Conservation (phyloP, 2,797 vertebrate genomes). For the Notoglanidium macrostoma region DNA sequence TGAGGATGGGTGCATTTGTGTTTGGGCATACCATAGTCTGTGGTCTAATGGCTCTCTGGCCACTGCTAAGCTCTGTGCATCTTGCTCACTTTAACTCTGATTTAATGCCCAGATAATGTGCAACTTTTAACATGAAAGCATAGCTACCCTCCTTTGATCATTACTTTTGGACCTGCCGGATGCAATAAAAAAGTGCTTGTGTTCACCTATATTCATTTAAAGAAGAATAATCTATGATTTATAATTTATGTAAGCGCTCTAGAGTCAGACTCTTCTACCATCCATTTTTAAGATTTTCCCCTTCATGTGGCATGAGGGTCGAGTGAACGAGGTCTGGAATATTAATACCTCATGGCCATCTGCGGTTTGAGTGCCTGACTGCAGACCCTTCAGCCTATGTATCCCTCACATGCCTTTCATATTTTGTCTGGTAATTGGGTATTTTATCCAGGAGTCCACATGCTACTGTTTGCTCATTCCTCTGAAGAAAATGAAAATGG, state of each 20-base stretch:
- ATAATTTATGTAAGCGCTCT: conserved; percentile 12
- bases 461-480: background rate
- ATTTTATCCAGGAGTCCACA: conserved; percentile 59
- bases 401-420: conserved; percentile 30
- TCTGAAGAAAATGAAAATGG: background rate
- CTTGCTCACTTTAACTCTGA: background rate
- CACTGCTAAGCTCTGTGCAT: conserved; percentile 2
- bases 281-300: conserved; percentile 29
- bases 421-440: conserved; percentile 61
- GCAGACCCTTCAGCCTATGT: background rate
- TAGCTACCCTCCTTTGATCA: background rate
- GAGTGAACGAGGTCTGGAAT: conserved; percentile 24
- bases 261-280: background rate
- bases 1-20: conserved; percentile 62
- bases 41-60: conserved; percentile 2
- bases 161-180: background rate
- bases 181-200: background rate
- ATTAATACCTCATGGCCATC: conserved; percentile 30
- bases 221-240: conserved; percentile 9
- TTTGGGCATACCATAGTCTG: conserved; percentile 10
- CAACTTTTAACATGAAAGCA: background rate
- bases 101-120: conserved; percentile 6
- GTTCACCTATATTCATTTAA: conserved; percentile 1
- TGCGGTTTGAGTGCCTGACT: conserved; percentile 31
- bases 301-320: conserved; percentile 28